Evolutionary conservation across 1,140 invertebrate species (phyloP).

Genomic region (Periplaneta americana): DNA sequence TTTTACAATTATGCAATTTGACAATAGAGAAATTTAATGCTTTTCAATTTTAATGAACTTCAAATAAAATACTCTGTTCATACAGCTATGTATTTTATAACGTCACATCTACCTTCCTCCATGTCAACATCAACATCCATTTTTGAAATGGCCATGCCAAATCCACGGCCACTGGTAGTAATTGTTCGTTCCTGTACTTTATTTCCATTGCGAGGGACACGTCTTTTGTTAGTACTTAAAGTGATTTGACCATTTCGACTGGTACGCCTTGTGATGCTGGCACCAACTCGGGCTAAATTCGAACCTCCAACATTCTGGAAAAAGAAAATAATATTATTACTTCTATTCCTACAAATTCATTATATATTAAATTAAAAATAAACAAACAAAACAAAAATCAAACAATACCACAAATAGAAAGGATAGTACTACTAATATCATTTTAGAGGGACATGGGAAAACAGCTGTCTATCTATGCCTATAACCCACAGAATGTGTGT

Average conservation of each 20-base stretch:
- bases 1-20: too few species aligned
- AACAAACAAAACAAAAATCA: not conserved
- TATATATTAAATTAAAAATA: not conserved
- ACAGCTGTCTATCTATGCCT: too few species aligned
- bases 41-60: too few species aligned
- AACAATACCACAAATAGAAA: too few species aligned
- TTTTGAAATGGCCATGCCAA: not conserved
- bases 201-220: slow-evolving; percentile 12
- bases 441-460: too few species aligned
- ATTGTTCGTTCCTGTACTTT: not conserved
- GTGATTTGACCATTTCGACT: slow-evolving; percentile 42
- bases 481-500: not conserved
- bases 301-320: not conserved
- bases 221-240: slow-evolving; percentile 43
- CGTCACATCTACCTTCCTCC: not conserved
- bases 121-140: not conserved
- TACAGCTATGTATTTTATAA: not conserved
- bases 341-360: not conserved
- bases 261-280: slow-evolving; percentile 25
- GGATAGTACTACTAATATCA: too few species aligned
- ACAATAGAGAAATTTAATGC: too few species aligned
- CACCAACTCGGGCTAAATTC: not conserved
- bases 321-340: not conserved
- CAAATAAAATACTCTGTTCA: too few species aligned
- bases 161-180: not conserved